Percentiles rank a stretch among this genome's conserved stretches.
These are phyloP conservation scores for Grapholita molesta DNA, from an alignment of 1,140 invertebrate species.

Conservation along the genomic window DNA sequence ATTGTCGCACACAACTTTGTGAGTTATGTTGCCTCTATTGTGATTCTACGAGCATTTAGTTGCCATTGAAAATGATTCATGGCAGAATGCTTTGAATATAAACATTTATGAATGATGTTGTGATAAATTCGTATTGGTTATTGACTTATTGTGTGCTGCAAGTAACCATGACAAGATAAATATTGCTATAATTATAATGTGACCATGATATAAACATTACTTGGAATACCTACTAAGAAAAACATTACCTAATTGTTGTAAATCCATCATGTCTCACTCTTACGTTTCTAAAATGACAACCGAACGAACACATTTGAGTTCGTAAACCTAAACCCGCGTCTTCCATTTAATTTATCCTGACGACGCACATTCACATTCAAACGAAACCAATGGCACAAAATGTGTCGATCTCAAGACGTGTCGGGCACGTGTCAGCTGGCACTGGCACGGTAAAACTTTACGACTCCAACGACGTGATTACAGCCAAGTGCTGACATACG, in stretches of 20 bases:
- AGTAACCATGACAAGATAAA: background rate
- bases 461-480: constrained; percentile 15
- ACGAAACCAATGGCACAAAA: background rate
- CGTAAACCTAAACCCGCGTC: background rate
- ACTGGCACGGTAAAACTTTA: constrained; percentile 13
- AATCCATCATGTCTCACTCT: background rate
- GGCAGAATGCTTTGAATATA: background rate
- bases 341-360: constrained; percentile 2
- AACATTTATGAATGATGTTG: constrained; percentile 5
- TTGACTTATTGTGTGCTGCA: background rate
- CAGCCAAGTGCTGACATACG: constrained; percentile 15
- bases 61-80: constrained; percentile 8
- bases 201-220: background rate
- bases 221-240: background rate
- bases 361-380: constrained; percentile 2
- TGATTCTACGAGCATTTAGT: constrained; percentile 16
- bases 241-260: background rate
- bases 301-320: background rate
- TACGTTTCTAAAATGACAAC: background rate
- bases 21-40: constrained; percentile 3
- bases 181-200: background rate
- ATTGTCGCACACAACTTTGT: background rate
- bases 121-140: background rate
- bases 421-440: constrained; percentile 11
- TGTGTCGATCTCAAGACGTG: constrained; percentile 5